Conservation (phyloP, 2,113 vertebrate species). For the Elachura formosa region DNA sequence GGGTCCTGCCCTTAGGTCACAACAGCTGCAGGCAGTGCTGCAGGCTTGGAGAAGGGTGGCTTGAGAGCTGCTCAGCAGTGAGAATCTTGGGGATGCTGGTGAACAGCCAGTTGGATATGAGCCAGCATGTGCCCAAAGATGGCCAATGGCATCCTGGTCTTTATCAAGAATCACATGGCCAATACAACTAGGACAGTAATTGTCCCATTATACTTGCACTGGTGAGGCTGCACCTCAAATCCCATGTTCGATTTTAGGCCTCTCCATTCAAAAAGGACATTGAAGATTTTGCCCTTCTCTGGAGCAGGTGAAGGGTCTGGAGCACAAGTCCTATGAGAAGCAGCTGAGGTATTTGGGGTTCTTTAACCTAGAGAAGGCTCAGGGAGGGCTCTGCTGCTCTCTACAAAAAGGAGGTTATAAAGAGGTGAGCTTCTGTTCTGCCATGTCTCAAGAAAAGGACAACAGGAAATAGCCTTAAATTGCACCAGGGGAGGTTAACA, state of each 20-base stretch:
- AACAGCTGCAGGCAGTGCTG: neutral
- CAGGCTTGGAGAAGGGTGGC: neutral
- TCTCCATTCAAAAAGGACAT: neutral
- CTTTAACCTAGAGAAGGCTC: neutral
- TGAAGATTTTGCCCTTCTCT: too few relatives aligned
- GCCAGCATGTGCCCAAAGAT: neutral
- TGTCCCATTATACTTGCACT: neutral
- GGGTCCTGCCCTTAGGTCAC: neutral
- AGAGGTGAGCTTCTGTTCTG: neutral
- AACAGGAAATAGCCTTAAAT: neutral
- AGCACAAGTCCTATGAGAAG: neutral
- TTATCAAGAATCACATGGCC: rapidly evolving
- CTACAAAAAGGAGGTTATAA: neutral
- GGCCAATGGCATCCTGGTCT: neutral
- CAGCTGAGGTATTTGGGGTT: rapidly evolving
- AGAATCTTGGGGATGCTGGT: neutral
- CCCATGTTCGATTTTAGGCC: neutral
- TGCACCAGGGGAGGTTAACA: neutral
- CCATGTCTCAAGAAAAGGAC: neutral
- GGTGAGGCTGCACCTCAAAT: neutral
- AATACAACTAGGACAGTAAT: neutral
- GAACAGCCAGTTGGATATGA: neutral
- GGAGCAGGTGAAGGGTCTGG: neutral
- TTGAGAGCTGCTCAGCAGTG: neutral
- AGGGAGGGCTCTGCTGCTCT: neutral